A percentile compares a stretch with the other conserved stretches of the same genome.
phyloP scores from a whole-genome alignment of 2,797 vertebrate genomes.

The Brachyrhaphis roseni region DNA sequence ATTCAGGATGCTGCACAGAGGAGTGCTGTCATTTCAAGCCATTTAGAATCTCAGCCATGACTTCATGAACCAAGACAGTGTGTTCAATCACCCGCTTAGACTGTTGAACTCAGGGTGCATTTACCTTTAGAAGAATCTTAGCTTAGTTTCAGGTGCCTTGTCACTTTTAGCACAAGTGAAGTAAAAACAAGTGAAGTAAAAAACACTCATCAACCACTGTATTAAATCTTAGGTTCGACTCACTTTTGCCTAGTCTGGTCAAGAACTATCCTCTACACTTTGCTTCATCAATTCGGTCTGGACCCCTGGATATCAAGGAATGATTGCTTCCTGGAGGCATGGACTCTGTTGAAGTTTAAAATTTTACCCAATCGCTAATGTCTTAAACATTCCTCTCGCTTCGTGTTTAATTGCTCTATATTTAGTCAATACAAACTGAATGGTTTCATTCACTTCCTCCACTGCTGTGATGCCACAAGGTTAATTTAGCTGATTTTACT shows the following conservation, averaged over 20 bases:
- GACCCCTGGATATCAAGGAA: too few species aligned
- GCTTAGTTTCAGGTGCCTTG: background rate
- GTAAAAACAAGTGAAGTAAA: background rate
- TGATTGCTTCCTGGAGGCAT: too few species aligned
- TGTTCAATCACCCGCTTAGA: constrained; percentile 3
- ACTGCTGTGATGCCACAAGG: too few species aligned
- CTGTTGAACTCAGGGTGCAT: background rate
- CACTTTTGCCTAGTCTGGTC: background rate
- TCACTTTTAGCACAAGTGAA: background rate
- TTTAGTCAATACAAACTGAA: too few species aligned
- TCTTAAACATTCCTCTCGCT: too few species aligned
- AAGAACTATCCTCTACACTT: too few species aligned
- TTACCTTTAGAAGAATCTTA: background rate
- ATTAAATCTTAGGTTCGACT: background rate
- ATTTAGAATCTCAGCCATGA: background rate
- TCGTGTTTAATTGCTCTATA: too few species aligned
- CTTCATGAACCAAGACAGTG: background rate
- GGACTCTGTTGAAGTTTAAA: too few species aligned
- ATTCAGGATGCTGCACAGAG: background rate
- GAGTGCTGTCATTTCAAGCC: background rate
- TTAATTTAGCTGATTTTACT: too few species aligned
- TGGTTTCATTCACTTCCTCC: too few species aligned
- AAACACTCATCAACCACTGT: background rate
- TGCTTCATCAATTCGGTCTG: too few species aligned
- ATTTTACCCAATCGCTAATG: too few species aligned